phyloP scores from a whole-genome alignment of 2,113 vertebrate genomes.

The Accipiter virgatus region DNA sequence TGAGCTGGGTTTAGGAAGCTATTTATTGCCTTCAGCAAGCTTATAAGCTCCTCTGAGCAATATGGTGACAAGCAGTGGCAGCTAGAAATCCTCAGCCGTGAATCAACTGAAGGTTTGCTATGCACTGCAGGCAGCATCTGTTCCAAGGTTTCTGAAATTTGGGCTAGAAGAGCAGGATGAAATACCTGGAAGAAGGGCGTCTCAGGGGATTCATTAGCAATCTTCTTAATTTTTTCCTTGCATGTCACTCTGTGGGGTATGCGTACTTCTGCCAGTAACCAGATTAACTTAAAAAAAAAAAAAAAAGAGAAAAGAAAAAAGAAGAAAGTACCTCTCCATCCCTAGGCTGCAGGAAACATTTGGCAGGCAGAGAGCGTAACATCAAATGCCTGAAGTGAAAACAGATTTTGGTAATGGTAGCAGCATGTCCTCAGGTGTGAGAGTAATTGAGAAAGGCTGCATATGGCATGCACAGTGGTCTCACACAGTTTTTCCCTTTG shows the following conservation, averaged over 20 bases:
- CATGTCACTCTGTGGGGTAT: not conserved
- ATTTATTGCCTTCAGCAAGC: conserved; percentile 15
- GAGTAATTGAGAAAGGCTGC: not conserved
- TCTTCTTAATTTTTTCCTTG: not conserved
- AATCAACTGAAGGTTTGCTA: not conserved
- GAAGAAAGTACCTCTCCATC: not conserved
- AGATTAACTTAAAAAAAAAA: not conserved
- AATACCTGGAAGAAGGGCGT: not conserved
- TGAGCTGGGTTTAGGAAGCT: not conserved
- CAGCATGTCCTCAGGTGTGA: not conserved
- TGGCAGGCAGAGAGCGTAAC: not conserved
- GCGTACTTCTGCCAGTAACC: not conserved
- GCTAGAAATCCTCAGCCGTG: not conserved
- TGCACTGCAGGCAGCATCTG: not conserved
- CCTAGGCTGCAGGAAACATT: not conserved
- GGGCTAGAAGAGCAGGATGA: not conserved
- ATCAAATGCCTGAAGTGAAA: not conserved
- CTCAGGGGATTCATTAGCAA: not conserved
- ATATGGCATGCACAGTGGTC: rapidly evolving
- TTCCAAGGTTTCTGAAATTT: not conserved
- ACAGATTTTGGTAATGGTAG: not conserved
- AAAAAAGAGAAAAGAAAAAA: too few relatives aligned
- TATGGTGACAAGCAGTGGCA: not conserved
- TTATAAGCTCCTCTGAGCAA: not conserved
- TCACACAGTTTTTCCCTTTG: not conserved